These are phyloP conservation scores for Sphaerodactylus townsendi DNA, from an alignment of 2,113 vertebrate genomes.

Conservation along the genomic window DNA sequence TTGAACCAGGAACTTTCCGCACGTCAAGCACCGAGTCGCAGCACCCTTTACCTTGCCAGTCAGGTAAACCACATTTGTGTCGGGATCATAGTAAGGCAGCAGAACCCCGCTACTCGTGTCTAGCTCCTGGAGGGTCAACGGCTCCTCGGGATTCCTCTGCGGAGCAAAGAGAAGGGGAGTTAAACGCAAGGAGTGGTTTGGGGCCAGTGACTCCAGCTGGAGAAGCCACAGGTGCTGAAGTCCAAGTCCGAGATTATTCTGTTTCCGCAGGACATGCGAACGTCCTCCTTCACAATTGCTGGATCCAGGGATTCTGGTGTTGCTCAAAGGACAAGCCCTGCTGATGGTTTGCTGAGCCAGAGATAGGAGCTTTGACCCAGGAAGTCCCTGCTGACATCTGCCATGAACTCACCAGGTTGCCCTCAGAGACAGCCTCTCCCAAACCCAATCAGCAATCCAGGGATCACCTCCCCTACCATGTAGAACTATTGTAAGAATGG, in stretches of 20 bases:
- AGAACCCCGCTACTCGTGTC: constrained; percentile 91
- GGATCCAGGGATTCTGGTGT: not conserved
- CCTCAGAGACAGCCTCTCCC: not conserved
- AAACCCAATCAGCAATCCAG: not conserved
- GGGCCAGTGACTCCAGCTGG: no score
- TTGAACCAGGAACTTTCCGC: no score
- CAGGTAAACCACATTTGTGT: constrained; percentile 88
- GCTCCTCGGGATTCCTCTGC: constrained; percentile 81
- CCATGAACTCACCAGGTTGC: not conserved
- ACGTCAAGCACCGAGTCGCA: not conserved
- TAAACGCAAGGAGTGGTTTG: not conserved
- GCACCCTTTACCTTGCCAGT: constrained; percentile 82
- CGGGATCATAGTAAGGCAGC: constrained; percentile 88
- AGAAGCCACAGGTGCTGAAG: not conserved
- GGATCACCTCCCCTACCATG: not conserved
- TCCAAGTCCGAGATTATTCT: not conserved
- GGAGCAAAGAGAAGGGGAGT: not conserved
- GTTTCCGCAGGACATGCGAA: not conserved
- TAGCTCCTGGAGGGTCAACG: constrained; percentile 86
- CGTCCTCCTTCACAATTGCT: no score
- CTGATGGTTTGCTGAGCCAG: not conserved
- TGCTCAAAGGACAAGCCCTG: not conserved
- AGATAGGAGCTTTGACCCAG: not conserved
- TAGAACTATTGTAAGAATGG: no score
- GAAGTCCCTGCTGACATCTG: no score